Evolutionary conservation across 2,113 vertebrate genomes (phyloP).

Genomic region (Pachypanchax playfairii): DNA sequence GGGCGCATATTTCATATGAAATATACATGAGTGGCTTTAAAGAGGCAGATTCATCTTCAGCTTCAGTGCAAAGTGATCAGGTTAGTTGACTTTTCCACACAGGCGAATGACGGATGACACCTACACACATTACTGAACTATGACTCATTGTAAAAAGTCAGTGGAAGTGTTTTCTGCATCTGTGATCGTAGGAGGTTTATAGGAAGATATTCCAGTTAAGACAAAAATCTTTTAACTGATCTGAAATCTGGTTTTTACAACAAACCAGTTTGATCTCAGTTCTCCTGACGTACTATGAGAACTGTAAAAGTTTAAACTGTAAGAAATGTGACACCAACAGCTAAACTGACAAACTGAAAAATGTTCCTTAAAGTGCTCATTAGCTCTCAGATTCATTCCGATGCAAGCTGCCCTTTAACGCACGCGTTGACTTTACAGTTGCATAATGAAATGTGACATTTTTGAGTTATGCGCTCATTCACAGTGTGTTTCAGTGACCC

Average conservation of each 20-base stretch:
- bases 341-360: not conserved
- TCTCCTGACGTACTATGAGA: no score
- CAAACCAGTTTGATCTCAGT: not conserved
- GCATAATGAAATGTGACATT: conserved; percentile 6
- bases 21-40: not conserved
- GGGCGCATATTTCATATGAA: not conserved
- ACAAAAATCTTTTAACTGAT: not conserved
- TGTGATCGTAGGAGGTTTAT: no score
- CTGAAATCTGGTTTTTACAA: not conserved
- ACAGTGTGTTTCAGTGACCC: not conserved
- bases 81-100: conserved; percentile 16
- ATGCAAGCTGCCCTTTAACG: not conserved
- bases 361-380: not conserved
- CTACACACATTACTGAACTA: conserved; percentile 29
- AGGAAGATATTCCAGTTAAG: not conserved
- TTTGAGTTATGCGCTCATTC: conserved; percentile 1
- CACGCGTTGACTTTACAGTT: not conserved
- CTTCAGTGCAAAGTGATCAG: conserved; percentile 17
- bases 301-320: not conserved
- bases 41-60: not conserved
- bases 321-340: not conserved
- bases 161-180: not conserved
- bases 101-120: conserved; percentile 45
- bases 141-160: conserved; percentile 7
- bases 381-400: not conserved